phyloP scores from a whole-genome alignment of 2,113 vertebrate genomes.

The Alectura lathami region DNA sequence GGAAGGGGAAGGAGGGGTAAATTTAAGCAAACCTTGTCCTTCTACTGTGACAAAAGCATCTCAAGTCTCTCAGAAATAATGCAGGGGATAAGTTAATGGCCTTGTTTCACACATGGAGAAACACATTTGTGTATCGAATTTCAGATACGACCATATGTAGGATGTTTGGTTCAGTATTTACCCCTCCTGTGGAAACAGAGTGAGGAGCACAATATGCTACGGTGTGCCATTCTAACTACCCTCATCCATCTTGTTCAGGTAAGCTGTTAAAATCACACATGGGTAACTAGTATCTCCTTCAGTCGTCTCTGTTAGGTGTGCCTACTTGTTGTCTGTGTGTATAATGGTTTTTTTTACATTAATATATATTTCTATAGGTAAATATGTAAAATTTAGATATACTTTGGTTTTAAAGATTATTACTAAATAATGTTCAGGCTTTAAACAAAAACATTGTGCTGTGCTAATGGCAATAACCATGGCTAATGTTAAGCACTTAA shows the following conservation, averaged over 20 bases:
- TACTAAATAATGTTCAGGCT: not conserved
- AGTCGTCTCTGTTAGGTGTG: not conserved
- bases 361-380: not conserved
- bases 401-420: not conserved
- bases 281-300: not conserved
- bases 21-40: not conserved
- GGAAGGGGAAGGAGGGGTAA: not conserved
- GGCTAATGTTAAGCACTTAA: not conserved
- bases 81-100: not conserved
- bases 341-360: not conserved
- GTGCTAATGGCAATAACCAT: not conserved
- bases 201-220: slow-evolving; percentile 98
- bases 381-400: not conserved
- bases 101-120: not conserved
- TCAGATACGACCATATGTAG: slow-evolving; percentile 91
- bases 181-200: slow-evolving; percentile 98
- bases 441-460: not conserved
- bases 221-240: slow-evolving; percentile 96
- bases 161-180: slow-evolving; percentile 94
- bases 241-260: slow-evolving; percentile 95
- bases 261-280: not conserved
- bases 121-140: not conserved
- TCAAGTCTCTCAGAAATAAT: not conserved
- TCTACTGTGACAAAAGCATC: not conserved
- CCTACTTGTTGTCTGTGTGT: not conserved